Conservation (phyloP, 2,113 vertebrate genomes). For the Cyrtonyx montezumae region DNA sequence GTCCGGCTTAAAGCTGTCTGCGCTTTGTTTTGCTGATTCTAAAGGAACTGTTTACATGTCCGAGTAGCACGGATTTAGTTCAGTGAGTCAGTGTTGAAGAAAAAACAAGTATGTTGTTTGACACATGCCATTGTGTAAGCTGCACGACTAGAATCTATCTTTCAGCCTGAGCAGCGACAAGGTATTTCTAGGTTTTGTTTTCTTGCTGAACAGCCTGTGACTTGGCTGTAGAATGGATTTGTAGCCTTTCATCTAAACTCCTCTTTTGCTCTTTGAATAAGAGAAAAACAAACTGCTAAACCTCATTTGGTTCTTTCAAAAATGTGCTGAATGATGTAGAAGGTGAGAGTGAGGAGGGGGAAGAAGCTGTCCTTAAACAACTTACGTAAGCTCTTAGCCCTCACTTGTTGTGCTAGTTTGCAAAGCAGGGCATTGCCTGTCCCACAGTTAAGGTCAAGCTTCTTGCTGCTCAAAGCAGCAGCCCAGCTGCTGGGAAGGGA, state of each 20-base stretch:
- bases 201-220: not conserved
- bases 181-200: conserved; percentile 29
- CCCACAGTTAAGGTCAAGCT: not conserved
- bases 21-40: conserved; percentile 28
- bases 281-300: no score
- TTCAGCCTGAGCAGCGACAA: conserved; percentile 9
- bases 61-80: not conserved
- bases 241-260: not conserved
- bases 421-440: not conserved
- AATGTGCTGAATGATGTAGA: not conserved
- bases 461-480: conserved; percentile 31
- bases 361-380: not conserved
- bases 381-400: not conserved
- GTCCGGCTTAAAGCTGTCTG: not conserved
- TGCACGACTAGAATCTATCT: conserved; percentile 2
- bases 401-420: not conserved
- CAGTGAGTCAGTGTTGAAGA: conserved; percentile 27
- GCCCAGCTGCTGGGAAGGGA: rapidly evolving
- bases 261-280: not conserved
- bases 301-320: no score
- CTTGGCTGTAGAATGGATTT: not conserved
- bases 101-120: conserved; percentile 35
- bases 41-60: not conserved
- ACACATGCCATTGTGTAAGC: conserved; percentile 42
- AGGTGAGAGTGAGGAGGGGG: not conserved